Conservation (phyloP, 2,113 vertebrate genomes). For the Kobus ellipsiprymnus region DNA sequence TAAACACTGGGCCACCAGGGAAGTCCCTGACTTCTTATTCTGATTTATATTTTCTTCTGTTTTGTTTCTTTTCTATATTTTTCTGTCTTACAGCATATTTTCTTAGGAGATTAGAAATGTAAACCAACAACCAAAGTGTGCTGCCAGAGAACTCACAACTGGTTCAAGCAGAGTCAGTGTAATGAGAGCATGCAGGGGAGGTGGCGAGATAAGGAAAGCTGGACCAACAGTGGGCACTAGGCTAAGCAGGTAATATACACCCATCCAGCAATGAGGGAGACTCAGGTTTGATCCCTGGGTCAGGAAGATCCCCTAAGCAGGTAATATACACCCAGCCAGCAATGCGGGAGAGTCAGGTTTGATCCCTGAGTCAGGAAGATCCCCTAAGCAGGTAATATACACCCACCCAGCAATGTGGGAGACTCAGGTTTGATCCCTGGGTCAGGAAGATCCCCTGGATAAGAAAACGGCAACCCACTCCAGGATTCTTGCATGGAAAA, state of each 20-base stretch:
- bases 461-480: not conserved
- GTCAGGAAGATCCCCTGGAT: not conserved
- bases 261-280: not conserved
- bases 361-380: too few species aligned
- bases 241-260: not conserved
- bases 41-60: not conserved
- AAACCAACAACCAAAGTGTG: not conserved
- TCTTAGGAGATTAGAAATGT: not conserved
- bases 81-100: not conserved
- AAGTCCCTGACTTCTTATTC: not conserved
- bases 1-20: not conserved
- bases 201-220: not conserved
- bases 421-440: too few species aligned
- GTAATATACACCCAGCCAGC: too few species aligned
- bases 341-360: too few species aligned
- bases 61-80: not conserved
- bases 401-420: too few species aligned
- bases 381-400: too few species aligned
- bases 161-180: not conserved
- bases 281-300: not conserved
- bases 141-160: not conserved
- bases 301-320: not conserved
- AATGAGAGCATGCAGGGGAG: not conserved
- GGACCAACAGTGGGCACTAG: not conserved
- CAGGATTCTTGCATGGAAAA: not conserved